Evolutionary conservation across 2,797 vertebrate genomes (phyloP), one percentile per base, ranked within the genome.

Genomic region (Crenichthys baileyi): DNA sequence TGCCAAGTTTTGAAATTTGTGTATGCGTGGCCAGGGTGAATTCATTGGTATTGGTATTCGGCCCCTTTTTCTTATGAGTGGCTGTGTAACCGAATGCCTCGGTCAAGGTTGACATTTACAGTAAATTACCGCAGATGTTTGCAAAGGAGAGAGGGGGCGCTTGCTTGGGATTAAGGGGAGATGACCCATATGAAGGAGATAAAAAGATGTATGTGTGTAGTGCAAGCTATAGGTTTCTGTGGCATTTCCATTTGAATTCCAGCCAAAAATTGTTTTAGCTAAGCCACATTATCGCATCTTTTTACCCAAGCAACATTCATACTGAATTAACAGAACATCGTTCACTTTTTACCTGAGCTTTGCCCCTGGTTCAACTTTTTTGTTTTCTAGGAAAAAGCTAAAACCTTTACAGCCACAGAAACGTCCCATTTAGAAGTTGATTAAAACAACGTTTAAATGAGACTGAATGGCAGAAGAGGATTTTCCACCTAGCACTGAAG

Each of bases 401-500:
- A 15, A 63, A 16, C 7, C 29, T 36, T 29, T 39, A 20, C 63
- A 22, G 36, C 4, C 63, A 11, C 63, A 12, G 18, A 65, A 9
- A 22, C 0, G 20, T 41, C 36, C 41, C 18, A 41, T 22, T 12
- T 24, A 41, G 36, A 24, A 67, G 31, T 65, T 4, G 39, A 65
- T 7, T 41, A 67, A 67, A 11, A 41, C 53, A 29, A 53, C 70
- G 53, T 29, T n/a, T 29, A 50, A 39, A 73, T 15, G 22, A 53
- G 39, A 73, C 36, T 41, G 36, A 67, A 24, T 41, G 16, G 29
- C 29, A 63, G 29, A 36, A 20, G 7, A 20, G 51, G 44, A 26
- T 39, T 78, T 82, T 86, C 76, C 72, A 76, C 74, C 79, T 76
- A 85, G 65, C 71, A 29, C 77, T 67, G 76, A 63, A 72, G 41